These are phyloP conservation scores for Diachasmimorpha longicaudata DNA, from an alignment of 1,140 invertebrate species.

Conservation along the genomic window DNA sequence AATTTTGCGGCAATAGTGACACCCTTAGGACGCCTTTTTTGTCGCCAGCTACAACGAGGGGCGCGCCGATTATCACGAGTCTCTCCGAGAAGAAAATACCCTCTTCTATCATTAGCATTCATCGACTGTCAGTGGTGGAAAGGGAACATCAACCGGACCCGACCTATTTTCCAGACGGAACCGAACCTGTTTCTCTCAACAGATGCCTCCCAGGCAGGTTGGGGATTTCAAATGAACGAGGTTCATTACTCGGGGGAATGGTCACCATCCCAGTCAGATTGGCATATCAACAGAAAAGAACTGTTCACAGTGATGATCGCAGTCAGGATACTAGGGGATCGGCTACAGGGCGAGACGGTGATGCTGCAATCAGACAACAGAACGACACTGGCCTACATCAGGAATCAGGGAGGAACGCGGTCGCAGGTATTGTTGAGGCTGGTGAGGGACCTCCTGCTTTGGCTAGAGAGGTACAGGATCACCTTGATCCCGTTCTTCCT, in stretches of 20 bases:
- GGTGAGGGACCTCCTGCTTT: slow-evolving; percentile 17
- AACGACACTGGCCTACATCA: too few species aligned
- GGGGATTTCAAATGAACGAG: slow-evolving; percentile 38
- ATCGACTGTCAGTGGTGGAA: not conserved
- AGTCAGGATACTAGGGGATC: slow-evolving; percentile 23
- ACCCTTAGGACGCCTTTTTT: slow-evolving; percentile 14
- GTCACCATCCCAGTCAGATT: slow-evolving; percentile 27
- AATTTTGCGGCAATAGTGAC: slow-evolving; percentile 24
- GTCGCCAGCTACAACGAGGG: too few species aligned
- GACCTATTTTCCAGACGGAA: not conserved
- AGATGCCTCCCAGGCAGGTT: slow-evolving; percentile 41
- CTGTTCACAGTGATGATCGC: slow-evolving; percentile 39
- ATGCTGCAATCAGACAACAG: slow-evolving; percentile 47
- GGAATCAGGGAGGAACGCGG: too few species aligned
- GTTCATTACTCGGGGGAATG: slow-evolving; percentile 27
- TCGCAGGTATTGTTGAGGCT: slow-evolving; percentile 15
- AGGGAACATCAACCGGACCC: not conserved
- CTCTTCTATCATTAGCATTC: not conserved
- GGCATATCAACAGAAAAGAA: slow-evolving; percentile 45
- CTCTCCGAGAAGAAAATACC: not conserved
- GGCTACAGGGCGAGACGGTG: slow-evolving; percentile 22
- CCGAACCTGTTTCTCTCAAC: slow-evolving; percentile 18
- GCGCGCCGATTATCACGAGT: slow-evolving; percentile 26
- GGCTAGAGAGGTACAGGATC: slow-evolving; percentile 17
- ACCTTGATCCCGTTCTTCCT: slow-evolving; percentile 27